Evolutionary conservation across 2,113 vertebrate species (phyloP).

Genomic region (Recurvirostra avosetta): DNA sequence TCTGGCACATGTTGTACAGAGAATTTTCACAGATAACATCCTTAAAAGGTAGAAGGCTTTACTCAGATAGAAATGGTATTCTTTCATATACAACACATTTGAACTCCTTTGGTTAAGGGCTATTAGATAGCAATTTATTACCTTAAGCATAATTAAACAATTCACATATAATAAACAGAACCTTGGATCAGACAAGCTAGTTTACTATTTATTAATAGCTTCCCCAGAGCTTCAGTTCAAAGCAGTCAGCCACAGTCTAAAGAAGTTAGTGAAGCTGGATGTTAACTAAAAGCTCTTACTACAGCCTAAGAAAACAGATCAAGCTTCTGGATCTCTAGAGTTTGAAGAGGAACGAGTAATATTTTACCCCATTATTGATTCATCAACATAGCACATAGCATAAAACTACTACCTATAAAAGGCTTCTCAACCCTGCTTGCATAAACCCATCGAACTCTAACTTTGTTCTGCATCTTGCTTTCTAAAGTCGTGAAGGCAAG

Average conservation of each 20-base stretch:
- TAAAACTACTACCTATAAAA: neutral
- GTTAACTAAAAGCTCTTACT: neutral
- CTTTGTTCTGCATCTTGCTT: neutral
- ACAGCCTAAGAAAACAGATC: neutral
- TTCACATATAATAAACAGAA: neutral
- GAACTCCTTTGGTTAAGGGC: neutral
- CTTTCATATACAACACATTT: neutral
- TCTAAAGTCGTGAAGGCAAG: neutral
- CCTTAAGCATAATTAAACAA: neutral
- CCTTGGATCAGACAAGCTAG: neutral
- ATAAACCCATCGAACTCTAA: neutral
- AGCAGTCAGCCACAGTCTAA: neutral
- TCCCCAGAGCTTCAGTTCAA: neutral
- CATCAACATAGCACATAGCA: neutral
- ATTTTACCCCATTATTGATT: neutral
- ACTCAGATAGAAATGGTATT: neutral
- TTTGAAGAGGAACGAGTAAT: neutral
- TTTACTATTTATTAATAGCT: neutral
- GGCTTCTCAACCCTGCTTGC: neutral
- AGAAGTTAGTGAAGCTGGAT: neutral
- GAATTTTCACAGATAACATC: neutral
- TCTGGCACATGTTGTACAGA: neutral
- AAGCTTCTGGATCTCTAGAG: neutral
- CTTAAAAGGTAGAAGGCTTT: conserved; percentile 34
- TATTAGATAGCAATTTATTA: neutral